phyloP scores from a whole-genome alignment of 2,797 vertebrate species.

The Labroides dimidiatus region DNA sequence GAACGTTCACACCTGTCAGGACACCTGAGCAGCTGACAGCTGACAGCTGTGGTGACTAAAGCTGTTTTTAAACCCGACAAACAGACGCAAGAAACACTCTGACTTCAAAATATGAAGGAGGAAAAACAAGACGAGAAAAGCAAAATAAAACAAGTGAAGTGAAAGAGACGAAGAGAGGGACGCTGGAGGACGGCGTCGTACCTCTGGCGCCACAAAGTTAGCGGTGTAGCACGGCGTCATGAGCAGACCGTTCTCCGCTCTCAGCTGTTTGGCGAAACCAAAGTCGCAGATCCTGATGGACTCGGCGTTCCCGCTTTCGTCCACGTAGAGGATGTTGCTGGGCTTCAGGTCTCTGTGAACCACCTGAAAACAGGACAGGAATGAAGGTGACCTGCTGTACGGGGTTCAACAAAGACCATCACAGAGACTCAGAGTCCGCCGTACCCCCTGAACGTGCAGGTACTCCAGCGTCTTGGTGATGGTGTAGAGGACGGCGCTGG shows the following conservation, averaged over 20 bases:
- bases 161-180: too few species aligned
- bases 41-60: not conserved
- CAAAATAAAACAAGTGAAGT: not conserved
- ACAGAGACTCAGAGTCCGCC: too few species aligned
- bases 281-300: conserved; percentile 98
- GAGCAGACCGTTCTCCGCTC: conserved; percentile 96
- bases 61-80: not conserved
- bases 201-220: conserved; percentile 98
- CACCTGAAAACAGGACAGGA: conserved; percentile 80
- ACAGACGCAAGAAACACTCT: not conserved
- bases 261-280: conserved; percentile 96
- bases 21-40: not conserved
- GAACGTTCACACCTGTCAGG: not conserved
- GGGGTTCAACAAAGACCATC: too few species aligned
- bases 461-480: conserved; percentile 97
- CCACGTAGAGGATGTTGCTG: conserved; percentile 97
- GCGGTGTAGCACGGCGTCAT: conserved; percentile 99
- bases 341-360: conserved; percentile 98
- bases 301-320: conserved; percentile 95
- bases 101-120: not conserved
- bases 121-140: not conserved
- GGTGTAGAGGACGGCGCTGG: conserved; percentile 93
- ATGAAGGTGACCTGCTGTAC: too few species aligned
- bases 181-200: conserved; percentile 35
- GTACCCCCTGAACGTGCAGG: conserved; percentile 95